These are phyloP conservation scores for Apaloderma vittatum DNA, from an alignment of 2,113 vertebrate species.

Conservation along the genomic window DNA sequence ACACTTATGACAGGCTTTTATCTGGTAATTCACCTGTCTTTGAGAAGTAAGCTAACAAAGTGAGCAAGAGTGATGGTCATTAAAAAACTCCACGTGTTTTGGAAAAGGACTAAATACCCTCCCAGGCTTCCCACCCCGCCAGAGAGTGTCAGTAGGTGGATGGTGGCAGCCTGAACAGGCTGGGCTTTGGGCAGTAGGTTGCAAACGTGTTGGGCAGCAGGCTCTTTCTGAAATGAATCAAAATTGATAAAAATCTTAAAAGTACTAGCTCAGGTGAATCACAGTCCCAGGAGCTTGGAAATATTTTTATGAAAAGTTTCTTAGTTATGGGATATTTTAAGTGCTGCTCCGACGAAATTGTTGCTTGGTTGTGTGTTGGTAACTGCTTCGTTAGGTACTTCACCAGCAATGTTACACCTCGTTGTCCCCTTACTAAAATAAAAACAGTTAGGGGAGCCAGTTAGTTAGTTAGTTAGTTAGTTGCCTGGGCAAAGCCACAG, in stretches of 20 bases:
- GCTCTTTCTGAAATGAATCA: background rate
- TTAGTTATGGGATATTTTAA: background rate
- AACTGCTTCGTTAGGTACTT: background rate
- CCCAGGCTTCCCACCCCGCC: fast-evolving
- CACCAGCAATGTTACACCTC: background rate
- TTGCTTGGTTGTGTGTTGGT: background rate
- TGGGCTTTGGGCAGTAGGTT: background rate
- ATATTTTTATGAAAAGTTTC: background rate
- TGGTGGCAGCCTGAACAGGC: background rate
- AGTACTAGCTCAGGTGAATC: background rate
- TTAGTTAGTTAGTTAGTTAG: background rate
- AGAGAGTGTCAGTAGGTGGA: fast-evolving
- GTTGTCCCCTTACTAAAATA: background rate
- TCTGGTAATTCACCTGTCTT: background rate
- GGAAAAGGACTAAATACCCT: background rate
- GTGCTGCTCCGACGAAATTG: background rate
- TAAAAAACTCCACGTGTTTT: background rate
- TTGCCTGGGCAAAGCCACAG: background rate
- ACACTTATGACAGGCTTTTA: fast-evolving
- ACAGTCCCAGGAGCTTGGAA: background rate
- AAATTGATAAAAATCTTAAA: background rate
- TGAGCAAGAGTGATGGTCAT: background rate
- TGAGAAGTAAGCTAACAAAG: background rate
- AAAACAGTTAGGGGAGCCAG: background rate
- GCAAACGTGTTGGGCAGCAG: fast-evolving